Base-by-base conservation (phyloP, 2,888 invertebrate genomes). In the Urechis unicinctus region DNA sequence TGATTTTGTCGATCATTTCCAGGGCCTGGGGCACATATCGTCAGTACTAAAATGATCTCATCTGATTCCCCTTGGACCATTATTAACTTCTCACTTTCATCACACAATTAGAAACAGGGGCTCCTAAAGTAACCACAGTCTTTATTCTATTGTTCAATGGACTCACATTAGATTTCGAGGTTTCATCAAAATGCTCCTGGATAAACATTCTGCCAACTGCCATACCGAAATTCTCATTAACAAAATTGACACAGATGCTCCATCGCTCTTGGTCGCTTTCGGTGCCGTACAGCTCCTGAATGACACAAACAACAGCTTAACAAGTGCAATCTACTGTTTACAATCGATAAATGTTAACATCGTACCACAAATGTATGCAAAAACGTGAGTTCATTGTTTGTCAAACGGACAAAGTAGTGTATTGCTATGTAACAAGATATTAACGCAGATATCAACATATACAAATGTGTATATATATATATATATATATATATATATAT, bases 121-220 rank as follows among this genome's bases (percentile, higher is more conserved):
- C n/a, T n/a, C n/a, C n/a, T n/a, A n/a, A n/a, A n/a, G n/a, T n/a
- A n/a, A n/a, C n/a, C n/a, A n/a, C n/a, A n/a, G n/a, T n/a, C n/a
- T n/a, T n/a, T n/a, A n/a, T n/a, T n/a, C n/a, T n/a, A n/a, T n/a
- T n/a, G n/a, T n/a, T n/a, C 36, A 13, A 13, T 13, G 3, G 1
- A 66, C 69, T 79, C 72, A 83, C 85, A 71, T 91, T 92, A 59
- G 87, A 85, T 79, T 82, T 83, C 30, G 93, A 92, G 64, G 86
- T 88, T 70, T 91, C 87, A 67, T 92, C 89, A 69, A 95, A 95
- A 72, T 92, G 88, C 69, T 87, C 86, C 54, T 83, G 80, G 0
- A 95, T 92, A 72, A 94, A 96, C 83, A 95, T 85, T 0, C 91
- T 86, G 0, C 95, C 94, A 42, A 93, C 82, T 0, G 93, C 92